phyloP scores from a whole-genome alignment of 2,113 vertebrate species.

The Otis tarda region DNA sequence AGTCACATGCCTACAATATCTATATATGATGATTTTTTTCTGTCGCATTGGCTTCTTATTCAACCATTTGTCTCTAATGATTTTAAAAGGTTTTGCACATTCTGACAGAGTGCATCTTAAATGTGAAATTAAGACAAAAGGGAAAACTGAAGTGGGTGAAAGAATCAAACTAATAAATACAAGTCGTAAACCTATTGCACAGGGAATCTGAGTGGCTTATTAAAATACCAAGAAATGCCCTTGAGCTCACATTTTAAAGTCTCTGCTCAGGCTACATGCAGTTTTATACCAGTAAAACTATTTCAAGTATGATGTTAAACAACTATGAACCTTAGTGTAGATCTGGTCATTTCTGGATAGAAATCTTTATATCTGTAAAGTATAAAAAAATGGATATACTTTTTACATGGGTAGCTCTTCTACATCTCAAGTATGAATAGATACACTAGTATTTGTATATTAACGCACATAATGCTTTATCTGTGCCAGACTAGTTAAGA shows the following conservation, averaged over 20 bases:
- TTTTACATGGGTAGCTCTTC: neutral
- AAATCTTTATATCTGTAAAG: neutral
- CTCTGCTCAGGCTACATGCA: neutral
- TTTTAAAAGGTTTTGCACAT: neutral
- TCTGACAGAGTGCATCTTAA: neutral
- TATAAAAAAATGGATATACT: neutral
- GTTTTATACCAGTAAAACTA: neutral
- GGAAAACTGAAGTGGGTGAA: neutral
- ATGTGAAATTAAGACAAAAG: neutral
- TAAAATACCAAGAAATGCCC: neutral
- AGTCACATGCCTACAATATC: neutral
- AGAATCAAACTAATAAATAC: neutral
- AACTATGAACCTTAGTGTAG: neutral
- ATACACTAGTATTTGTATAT: neutral
- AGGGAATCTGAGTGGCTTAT: neutral
- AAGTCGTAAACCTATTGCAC: neutral
- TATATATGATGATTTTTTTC: neutral
- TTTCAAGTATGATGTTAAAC: neutral
- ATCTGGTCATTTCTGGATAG: neutral
- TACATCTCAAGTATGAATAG: neutral
- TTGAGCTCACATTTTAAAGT: neutral
- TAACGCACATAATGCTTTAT: neutral
- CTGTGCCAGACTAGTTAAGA: neutral
- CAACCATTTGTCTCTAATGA: neutral
- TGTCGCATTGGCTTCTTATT: neutral